These are phyloP conservation scores for Mystacornis crossleyi DNA, from an alignment of 2,113 vertebrate genomes.

Conservation along the genomic window DNA sequence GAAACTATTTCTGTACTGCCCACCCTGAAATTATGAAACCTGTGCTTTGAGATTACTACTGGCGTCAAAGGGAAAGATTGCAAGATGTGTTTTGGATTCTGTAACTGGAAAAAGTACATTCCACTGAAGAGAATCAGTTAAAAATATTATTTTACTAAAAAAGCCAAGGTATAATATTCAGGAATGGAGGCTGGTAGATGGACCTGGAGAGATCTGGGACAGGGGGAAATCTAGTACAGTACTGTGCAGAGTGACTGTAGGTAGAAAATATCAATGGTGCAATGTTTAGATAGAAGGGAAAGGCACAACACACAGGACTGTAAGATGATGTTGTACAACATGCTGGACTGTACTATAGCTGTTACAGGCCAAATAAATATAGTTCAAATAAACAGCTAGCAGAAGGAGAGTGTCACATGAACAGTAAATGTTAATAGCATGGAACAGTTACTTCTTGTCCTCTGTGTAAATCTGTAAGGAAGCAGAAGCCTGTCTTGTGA, in stretches of 20 bases:
- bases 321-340: background rate
- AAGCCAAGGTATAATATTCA: background rate
- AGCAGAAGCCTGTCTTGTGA: background rate
- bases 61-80: background rate
- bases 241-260: background rate
- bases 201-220: background rate
- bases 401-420: background rate
- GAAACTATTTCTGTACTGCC: background rate
- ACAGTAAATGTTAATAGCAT: background rate
- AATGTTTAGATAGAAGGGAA: background rate
- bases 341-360: background rate
- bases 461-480: background rate
- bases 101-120: constrained; percentile 2
- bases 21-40: background rate
- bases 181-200: background rate
- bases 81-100: background rate
- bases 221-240: background rate
- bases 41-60: background rate
- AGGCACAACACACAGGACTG: background rate
- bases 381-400: background rate
- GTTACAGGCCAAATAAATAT: background rate
- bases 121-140: background rate
- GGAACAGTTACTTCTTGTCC: background rate
- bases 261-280: background rate
- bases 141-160: background rate